These are phyloP conservation scores for Hydroisotoma schaefferi DNA, from an alignment of 2,888 invertebrate species.

Conservation along the genomic window DNA sequence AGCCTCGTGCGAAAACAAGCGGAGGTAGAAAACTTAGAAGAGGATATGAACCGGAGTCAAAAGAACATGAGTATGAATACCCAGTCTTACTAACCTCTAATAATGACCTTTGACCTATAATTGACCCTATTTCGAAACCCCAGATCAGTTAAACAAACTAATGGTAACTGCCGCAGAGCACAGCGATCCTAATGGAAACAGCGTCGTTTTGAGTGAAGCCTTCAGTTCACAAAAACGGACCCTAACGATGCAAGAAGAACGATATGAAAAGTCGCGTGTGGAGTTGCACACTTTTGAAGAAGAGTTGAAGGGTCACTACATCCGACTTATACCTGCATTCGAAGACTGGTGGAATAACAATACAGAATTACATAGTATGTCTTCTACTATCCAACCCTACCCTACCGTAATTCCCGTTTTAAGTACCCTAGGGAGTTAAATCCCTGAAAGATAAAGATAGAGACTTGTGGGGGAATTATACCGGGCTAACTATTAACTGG, in stretches of 20 bases:
- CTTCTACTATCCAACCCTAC: background rate
- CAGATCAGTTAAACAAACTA: constrained; percentile 17
- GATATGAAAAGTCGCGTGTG: constrained; percentile 18
- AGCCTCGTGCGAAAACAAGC: constrained; percentile 25
- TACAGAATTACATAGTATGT: background rate
- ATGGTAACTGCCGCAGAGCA: constrained; percentile 18
- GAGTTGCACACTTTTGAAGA: constrained; percentile 26
- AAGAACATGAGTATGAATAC: constrained; percentile 11
- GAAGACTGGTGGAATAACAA: constrained; percentile 55
- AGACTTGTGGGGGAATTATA: too few relatives aligned
- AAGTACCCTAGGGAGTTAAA: too few relatives aligned
- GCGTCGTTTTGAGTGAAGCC: constrained; percentile 17
- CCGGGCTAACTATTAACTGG: too few relatives aligned
- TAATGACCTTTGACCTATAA: background rate
- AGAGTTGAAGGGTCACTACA: constrained; percentile 56
- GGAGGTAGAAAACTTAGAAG: constrained; percentile 33
- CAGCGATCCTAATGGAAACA: constrained; percentile 14
- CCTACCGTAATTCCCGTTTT: background rate
- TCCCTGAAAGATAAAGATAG: too few relatives aligned
- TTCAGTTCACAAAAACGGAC: constrained; percentile 26
- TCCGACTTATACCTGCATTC: constrained; percentile 61
- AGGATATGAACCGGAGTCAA: constrained; percentile 19
- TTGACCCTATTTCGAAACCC: background rate
- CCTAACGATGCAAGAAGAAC: constrained; percentile 33
- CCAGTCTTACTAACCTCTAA: background rate